phyloP scores from a whole-genome alignment of 2,888 invertebrate species.

The Cheilosia scutellata region DNA sequence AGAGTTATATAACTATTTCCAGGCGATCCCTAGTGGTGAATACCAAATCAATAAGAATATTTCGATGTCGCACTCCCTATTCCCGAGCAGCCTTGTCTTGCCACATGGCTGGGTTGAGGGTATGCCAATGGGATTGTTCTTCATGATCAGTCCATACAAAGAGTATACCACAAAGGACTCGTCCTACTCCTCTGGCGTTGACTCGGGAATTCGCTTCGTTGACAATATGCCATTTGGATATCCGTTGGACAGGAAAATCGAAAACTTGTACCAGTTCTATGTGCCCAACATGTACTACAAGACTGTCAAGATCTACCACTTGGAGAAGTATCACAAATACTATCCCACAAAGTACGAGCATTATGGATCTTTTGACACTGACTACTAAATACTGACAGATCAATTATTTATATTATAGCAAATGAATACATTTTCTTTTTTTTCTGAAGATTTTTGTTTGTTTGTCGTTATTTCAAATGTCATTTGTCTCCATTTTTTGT shows the following conservation, averaged over 20 bases:
- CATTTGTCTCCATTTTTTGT: no score
- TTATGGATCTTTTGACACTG: constrained; percentile 51
- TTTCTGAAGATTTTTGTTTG: no score
- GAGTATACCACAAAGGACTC: constrained; percentile 84
- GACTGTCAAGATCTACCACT: constrained; percentile 84
- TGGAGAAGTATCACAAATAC: constrained; percentile 76
- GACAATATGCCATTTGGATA: constrained; percentile 88
- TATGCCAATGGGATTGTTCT: constrained; percentile 87
- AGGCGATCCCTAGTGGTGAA: constrained; percentile 84
- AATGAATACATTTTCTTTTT: no score
- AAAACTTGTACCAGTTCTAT: constrained; percentile 85
- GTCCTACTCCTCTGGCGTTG: constrained; percentile 84
- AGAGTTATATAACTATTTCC: constrained; percentile 84
- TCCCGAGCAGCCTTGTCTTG: constrained; percentile 87
- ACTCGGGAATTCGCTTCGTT: constrained; percentile 84
- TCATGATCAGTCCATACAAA: constrained; percentile 85
- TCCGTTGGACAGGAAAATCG: constrained; percentile 89
- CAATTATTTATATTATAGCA: no score
- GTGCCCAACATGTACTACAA: constrained; percentile 87
- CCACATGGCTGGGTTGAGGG: constrained; percentile 88
- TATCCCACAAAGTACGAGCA: constrained; percentile 43
- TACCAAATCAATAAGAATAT: constrained; percentile 83
- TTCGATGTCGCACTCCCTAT: constrained; percentile 85
- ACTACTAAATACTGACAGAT: constrained; percentile 4
- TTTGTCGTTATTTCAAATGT: background rate